Percentiles rank a stretch among this genome's conserved stretches.
Evolutionary conservation across 2,113 vertebrate genomes (phyloP).

Genomic region (Heliornis fulica): DNA sequence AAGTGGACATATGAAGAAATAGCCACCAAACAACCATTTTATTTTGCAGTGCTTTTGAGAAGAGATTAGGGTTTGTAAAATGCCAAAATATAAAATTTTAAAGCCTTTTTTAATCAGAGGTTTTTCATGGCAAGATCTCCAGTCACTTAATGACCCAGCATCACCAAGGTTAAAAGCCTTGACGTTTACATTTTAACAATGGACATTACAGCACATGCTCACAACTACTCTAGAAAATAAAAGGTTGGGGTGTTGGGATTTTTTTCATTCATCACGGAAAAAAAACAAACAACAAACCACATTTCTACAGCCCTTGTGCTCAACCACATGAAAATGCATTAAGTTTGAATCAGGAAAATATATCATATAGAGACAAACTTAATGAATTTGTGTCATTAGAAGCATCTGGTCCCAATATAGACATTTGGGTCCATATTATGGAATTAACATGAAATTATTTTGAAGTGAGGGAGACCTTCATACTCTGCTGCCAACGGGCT

Average conservation of each 20-base stretch:
- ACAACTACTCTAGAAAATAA: neutral
- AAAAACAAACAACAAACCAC: neutral
- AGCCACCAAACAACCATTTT: neutral
- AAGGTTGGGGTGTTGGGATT: neutral
- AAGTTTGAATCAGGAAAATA: neutral
- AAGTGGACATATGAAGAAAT: neutral
- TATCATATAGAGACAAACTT: neutral
- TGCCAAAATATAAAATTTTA: neutral
- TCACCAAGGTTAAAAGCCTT: neutral
- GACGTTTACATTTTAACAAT: neutral
- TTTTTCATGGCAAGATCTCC: neutral
- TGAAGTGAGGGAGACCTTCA: neutral
- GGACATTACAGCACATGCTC: neutral
- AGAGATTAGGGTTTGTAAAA: neutral
- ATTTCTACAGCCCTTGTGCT: neutral
- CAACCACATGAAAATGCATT: neutral
- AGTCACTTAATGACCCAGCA: neutral
- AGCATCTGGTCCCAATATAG: neutral
- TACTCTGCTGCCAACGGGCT: neutral
- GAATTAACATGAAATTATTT: neutral
- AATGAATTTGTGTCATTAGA: neutral
- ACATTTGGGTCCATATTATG: neutral
- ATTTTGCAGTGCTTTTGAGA: neutral
- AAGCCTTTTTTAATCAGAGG: neutral
- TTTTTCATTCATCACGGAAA: neutral